Percentiles rank a stretch among this genome's conserved stretches.
Evolutionary conservation across 2,888 invertebrate species (phyloP).

Genomic region (Criorhina ranunculi): DNA sequence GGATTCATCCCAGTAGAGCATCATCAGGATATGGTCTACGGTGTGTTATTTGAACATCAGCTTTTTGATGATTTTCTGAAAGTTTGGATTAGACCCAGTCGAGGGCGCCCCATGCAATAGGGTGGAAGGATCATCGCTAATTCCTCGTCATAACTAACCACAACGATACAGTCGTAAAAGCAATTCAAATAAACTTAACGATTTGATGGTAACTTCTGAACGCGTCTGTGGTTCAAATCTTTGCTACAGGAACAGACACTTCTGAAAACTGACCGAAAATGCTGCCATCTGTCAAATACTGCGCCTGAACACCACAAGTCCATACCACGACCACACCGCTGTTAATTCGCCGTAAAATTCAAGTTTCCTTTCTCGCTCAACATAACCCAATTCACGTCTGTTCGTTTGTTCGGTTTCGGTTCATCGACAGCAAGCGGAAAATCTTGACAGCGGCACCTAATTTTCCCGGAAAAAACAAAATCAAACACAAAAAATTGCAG

Average conservation of each 20-base stretch:
- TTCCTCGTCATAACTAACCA: too few relatives aligned
- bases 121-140: too few relatives aligned
- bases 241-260: neutral
- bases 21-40: too few relatives aligned
- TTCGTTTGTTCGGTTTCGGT: slow-evolving; percentile 57
- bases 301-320: neutral
- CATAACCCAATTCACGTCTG: slow-evolving; percentile 16
- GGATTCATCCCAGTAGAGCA: too few relatives aligned
- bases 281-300: neutral
- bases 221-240: neutral
- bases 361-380: neutral
- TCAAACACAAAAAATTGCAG: slow-evolving; percentile 50
- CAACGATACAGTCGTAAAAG: too few relatives aligned
- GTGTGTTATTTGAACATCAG: too few relatives aligned
- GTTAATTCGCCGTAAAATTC: slow-evolving; percentile 25
- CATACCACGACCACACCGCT: neutral
- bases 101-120: too few relatives aligned
- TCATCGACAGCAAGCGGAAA: slow-evolving; percentile 59
- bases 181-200: too few relatives aligned
- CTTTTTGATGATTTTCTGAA: too few relatives aligned
- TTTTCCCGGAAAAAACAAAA: slow-evolving; percentile 32
- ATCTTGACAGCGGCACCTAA: slow-evolving; percentile 40
- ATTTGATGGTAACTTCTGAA: too few relatives aligned
- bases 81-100: too few relatives aligned
- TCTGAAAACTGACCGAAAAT: slow-evolving; percentile 13